Conservation (phyloP, 1,140 invertebrate species). For the Homalodisca vitripennis region DNA sequence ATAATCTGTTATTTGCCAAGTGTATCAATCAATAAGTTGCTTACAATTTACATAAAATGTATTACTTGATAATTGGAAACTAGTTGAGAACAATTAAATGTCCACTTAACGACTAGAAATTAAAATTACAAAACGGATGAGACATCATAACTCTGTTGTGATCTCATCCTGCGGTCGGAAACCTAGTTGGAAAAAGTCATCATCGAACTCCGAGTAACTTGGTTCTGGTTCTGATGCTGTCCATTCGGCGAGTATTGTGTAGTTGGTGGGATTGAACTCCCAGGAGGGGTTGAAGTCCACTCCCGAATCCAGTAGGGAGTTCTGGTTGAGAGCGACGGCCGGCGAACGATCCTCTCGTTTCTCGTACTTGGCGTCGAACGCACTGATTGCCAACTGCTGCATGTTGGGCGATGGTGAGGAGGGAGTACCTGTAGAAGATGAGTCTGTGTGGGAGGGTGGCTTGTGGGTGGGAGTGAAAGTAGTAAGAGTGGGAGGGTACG, state of each 20-base stretch:
- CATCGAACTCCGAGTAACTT: conserved; percentile 45
- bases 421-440: conserved; percentile 23
- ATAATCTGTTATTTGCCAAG: not conserved
- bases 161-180: conserved; percentile 76
- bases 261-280: conserved; percentile 43
- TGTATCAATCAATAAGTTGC: not conserved
- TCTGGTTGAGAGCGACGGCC: conserved; percentile 30
- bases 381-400: conserved; percentile 49
- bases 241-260: conserved; percentile 58
- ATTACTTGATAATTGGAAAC: too few relatives aligned
- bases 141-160: conserved; percentile 71
- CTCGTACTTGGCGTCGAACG: conserved; percentile 48
- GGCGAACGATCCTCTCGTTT: not conserved
- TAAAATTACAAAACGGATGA: too few relatives aligned
- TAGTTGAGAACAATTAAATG: too few relatives aligned
- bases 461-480: conserved; percentile 35
- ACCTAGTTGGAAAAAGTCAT: conserved; percentile 69
- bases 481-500: conserved; percentile 38
- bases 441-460: conserved; percentile 30
- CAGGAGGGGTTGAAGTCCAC: conserved; percentile 36
- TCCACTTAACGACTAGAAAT: too few relatives aligned
- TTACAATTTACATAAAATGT: too few relatives aligned
- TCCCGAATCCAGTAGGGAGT: conserved; percentile 35
- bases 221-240: conserved; percentile 50
- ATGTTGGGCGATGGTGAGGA: conserved; percentile 40